phyloP scores from a whole-genome alignment of 2,797 vertebrate species.

The Cheirogaleus major region DNA sequence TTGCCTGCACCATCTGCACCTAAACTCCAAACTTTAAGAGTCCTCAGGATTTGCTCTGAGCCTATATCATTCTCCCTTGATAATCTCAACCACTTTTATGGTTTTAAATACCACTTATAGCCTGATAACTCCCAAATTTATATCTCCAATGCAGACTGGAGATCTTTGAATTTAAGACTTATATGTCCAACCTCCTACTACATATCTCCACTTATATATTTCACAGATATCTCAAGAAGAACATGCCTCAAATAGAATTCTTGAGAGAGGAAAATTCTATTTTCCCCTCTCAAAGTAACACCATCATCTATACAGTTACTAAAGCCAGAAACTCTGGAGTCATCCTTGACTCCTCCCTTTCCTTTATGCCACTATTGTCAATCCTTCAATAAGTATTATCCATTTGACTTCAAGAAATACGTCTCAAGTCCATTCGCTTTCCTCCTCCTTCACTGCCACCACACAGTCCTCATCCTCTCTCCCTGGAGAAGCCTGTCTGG shows the following conservation, averaged over 20 bases:
- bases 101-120: not conserved
- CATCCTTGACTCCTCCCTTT: not conserved
- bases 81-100: not conserved
- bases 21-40: not conserved
- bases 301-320: not conserved
- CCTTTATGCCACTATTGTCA: not conserved
- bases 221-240: not conserved
- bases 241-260: not conserved
- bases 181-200: not conserved
- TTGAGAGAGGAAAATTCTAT: not conserved
- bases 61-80: not conserved
- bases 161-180: not conserved
- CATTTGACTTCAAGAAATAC: not conserved
- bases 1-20: not conserved
- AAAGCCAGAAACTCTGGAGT: not conserved
- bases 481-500: not conserved
- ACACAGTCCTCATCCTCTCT: not conserved
- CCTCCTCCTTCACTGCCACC: not conserved
- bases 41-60: not conserved
- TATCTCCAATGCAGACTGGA: not conserved
- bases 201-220: not conserved
- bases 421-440: not conserved
- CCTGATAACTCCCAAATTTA: not conserved
- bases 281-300: not conserved
- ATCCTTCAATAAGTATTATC: not conserved